Percentiles rank a stretch among this genome's conserved stretches.
Evolutionary conservation across 2,113 vertebrate genomes (phyloP).

Genomic region (Arothron firmamentum): DNA sequence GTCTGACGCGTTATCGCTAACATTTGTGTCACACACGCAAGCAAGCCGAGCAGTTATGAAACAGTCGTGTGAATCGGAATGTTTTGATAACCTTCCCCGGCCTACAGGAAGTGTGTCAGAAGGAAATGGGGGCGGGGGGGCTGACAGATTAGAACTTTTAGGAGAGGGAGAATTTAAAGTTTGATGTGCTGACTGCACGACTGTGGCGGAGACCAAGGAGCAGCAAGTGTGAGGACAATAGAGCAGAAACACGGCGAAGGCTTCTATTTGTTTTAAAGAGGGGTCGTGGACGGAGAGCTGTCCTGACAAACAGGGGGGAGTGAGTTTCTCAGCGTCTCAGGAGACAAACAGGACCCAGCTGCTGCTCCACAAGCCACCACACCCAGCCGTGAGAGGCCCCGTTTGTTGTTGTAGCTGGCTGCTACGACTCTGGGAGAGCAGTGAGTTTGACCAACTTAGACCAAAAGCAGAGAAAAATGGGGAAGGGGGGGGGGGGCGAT

Average conservation of each 20-base stretch:
- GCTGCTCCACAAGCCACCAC: slow-evolving; percentile 66
- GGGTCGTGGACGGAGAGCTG: slow-evolving; percentile 11
- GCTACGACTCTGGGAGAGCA: slow-evolving; percentile 45
- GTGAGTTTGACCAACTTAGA: slow-evolving; percentile 12
- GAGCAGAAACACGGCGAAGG: not conserved
- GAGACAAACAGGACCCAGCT: slow-evolving; percentile 74
- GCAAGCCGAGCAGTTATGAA: slow-evolving; percentile 17
- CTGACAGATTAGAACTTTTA: not conserved
- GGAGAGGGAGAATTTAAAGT: slow-evolving; percentile 2
- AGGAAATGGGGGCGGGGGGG: slow-evolving; percentile 19
- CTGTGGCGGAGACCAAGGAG: too few species aligned
- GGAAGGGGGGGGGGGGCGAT: slow-evolving; percentile 6
- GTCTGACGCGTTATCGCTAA: too few species aligned
- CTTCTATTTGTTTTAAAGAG: slow-evolving; percentile 12
- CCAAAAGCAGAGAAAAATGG: slow-evolving; percentile 16
- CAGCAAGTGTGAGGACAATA: not conserved
- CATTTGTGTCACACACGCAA: not conserved
- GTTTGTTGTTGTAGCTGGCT: slow-evolving; percentile 69
- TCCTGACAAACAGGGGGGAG: slow-evolving; percentile 32
- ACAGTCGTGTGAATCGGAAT: slow-evolving; percentile 39
- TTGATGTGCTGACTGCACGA: too few species aligned
- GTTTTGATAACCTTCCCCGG: slow-evolving; percentile 34
- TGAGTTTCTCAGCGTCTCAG: slow-evolving; percentile 38
- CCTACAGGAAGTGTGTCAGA: slow-evolving; percentile 65
- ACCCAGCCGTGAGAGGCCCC: slow-evolving; percentile 63